These are phyloP conservation scores for Antechinus flavipes DNA, from an alignment of 2,113 vertebrate genomes.

Conservation along the genomic window DNA sequence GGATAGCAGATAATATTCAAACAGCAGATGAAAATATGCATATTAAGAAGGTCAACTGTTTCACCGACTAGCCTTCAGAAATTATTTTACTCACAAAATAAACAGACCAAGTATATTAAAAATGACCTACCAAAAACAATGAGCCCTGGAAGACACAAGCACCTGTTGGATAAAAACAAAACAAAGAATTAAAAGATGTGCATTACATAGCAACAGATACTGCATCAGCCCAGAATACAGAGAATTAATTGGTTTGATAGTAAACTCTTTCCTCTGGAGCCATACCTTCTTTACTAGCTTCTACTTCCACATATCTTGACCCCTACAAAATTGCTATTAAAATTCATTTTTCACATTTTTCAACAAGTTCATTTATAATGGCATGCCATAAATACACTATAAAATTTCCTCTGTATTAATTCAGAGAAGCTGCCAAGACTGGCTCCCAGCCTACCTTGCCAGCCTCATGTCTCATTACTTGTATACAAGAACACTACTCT, in stretches of 20 bases:
- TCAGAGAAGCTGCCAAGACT: constrained; percentile 26
- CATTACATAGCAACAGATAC: constrained; percentile 2
- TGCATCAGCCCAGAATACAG: neutral
- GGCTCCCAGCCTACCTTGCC: constrained; percentile 18
- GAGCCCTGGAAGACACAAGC: constrained; percentile 90
- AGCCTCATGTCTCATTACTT: constrained; percentile 1
- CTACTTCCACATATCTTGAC: neutral
- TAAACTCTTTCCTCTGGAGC: neutral
- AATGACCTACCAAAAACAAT: constrained; percentile 90
- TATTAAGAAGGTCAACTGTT: constrained; percentile 55
- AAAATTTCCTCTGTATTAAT: constrained; percentile 28
- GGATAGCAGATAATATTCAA: constrained; percentile 53
- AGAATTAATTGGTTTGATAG: neutral
- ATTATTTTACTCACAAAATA: constrained; percentile 60
- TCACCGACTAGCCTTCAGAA: constrained; percentile 46
- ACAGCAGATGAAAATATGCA: constrained; percentile 51
- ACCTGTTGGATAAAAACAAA: constrained; percentile 85
- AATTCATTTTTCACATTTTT: constrained; percentile 43
- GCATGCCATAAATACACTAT: constrained; percentile 16
- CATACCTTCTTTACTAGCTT: neutral
- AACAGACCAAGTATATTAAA: constrained; percentile 55
- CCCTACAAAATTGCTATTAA: constrained; percentile 23
- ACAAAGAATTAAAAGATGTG: constrained; percentile 60
- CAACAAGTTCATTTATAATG: constrained; percentile 48
- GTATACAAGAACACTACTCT: neutral